Evolutionary conservation across 2,113 vertebrate species (phyloP), one percentile per base, ranked within the genome.

Genomic region (Gavia stellata): DNA sequence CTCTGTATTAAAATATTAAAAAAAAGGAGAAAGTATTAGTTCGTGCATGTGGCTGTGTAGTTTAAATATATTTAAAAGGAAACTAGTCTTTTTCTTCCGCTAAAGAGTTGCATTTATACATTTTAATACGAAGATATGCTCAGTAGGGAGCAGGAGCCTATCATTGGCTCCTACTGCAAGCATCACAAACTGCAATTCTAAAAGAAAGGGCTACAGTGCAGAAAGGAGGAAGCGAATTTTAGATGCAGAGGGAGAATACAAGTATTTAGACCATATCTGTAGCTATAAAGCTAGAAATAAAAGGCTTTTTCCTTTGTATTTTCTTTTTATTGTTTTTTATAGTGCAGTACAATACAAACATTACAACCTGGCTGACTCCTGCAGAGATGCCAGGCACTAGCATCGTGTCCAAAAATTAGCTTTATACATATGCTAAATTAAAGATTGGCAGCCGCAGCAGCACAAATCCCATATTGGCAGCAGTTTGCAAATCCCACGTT

Each of bases 401-500:
- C 95, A 92, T 94, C 93, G 86, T 97, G 96, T 98, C 98, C 98
- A 98, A 97, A 98, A 98, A 97, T 96, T 98, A 98, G 98, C 97
- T 98, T 97, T 97, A 97, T 98, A 95, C 98, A 98, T 98, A 98
- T 98, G 98, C 97, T 98, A 97, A 97, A 97, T 98, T 98, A 98
- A 98, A 98, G 98, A 98, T 98, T 98, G 98, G 97, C 97, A 97
- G 97, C 93, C 92, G 88, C 94, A 97, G 94, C 96, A 94, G 96
- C 96, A 97, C 94, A 97, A 97, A 97, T 97, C 96, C 95, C 96
- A 94, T 98, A 97, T 98, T 97, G 97, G 97, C 98, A 97, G 97
- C 97, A 95, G 97, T 97, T 98, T 92, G 88, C 98, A 98, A 98
- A 98, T 97, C 98, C 97, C 95, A 80, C 93, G 18, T 98, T 98